These are phyloP conservation scores for Kradibia gibbosae DNA, from an alignment of 1,140 invertebrate species.

Conservation along the genomic window DNA sequence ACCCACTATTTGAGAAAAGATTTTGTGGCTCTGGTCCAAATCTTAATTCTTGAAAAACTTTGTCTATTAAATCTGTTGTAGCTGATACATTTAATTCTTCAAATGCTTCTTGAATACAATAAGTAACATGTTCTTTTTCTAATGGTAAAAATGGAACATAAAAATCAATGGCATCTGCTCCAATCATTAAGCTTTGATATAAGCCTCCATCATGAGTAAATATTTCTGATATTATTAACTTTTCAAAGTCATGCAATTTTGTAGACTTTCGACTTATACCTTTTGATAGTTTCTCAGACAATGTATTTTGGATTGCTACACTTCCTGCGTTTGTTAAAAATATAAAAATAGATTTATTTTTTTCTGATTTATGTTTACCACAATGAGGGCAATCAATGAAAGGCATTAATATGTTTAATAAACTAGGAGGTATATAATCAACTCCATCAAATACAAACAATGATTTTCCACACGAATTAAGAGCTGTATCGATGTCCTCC, in stretches of 20 bases:
- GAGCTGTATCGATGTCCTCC: conserved; percentile 75
- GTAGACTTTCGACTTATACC: conserved; percentile 80
- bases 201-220: conserved; percentile 87
- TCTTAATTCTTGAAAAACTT: conserved; percentile 66
- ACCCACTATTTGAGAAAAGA: conserved; percentile 61
- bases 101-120: conserved; percentile 80
- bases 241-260: conserved; percentile 83
- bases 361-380: conserved; percentile 57
- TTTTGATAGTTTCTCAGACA: conserved; percentile 76
- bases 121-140: conserved; percentile 85
- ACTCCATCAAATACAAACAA: conserved; percentile 98
- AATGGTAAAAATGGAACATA: conserved; percentile 95
- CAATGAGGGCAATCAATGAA: conserved; percentile 82
- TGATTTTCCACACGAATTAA: conserved; percentile 81
- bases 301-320: conserved; percentile 77
- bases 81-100: conserved; percentile 66
- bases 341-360: conserved; percentile 86
- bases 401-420: conserved; percentile 90
- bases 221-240: conserved; percentile 78
- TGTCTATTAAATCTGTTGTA: conserved; percentile 70
- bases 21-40: conserved; percentile 72
- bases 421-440: conserved; percentile 89
- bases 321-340: conserved; percentile 93
- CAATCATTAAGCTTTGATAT: conserved; percentile 83
- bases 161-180: conserved; percentile 89